Evolutionary conservation across 2,888 invertebrate genomes (phyloP), one percentile per base, ranked within the genome.

Genomic region (Priocnemis perturbator): DNA sequence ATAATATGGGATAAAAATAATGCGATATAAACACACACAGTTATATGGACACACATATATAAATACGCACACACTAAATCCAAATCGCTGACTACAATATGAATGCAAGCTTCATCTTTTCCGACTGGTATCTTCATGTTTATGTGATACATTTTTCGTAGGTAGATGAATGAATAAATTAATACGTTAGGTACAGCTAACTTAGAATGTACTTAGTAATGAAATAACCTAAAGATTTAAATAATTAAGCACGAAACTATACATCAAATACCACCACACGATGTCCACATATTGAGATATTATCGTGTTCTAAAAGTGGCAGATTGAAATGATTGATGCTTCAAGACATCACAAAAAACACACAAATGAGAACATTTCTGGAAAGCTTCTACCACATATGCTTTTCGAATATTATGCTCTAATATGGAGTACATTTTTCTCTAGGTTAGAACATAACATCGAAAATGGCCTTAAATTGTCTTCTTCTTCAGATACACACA

Each of bases 1-100:
- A 56, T 37, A 37, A 37, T 59, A 59, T 37, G 37, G 15, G 21
- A 52, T 30, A 44, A 23, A 50, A 23, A 61, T 50, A 30, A 61
- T 17, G 47, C 15, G 48, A 59, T 61, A 21, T 19, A 45, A 45
- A 55, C 44, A 55, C 55, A 62, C 53, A 62, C 55, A 55, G 52
- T 11, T 30, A 53, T 45, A 45, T 20, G 44, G 47, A 50, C 17
- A 14, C 60, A 52, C 60, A 61, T 52, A 21, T 9, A 37, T 37
- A 61, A 61, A 45, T 19, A 52, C 17, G 48, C 15, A 19, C 14
- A 37, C 14, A 11, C 11, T 37, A 11, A 37, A 1, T 37, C 7
- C 37, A 37, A 37, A 37, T 37, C 11, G 14, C 37, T 11, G 37
- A 11, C 26, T 26, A 26, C 37, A 37, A 11, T 37, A 37, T 37